Conservation (phyloP, 2,888 invertebrate genomes). For the Tetrapedia diversipes region DNA sequence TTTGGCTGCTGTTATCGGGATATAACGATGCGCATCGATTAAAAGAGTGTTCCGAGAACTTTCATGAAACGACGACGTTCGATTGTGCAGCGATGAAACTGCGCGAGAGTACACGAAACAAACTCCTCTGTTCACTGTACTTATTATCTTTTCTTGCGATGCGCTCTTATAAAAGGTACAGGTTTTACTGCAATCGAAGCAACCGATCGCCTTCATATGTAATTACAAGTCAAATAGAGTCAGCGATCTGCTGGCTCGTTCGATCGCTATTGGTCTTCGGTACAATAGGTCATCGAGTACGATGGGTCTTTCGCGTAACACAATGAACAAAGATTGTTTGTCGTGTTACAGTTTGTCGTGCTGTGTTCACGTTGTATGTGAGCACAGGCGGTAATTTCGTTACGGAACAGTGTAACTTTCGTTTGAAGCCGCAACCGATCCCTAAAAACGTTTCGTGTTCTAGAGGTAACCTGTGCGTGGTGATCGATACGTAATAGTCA, state of each 20-base stretch:
- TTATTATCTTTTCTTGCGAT: background rate
- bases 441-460: background rate
- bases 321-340: too few relatives aligned
- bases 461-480: background rate
- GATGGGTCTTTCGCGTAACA: too few relatives aligned
- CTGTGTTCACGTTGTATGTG: too few relatives aligned
- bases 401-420: too few relatives aligned
- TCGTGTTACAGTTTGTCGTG: too few relatives aligned
- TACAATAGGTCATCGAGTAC: too few relatives aligned
- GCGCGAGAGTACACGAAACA: too few relatives aligned
- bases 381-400: too few relatives aligned
- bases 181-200: background rate
- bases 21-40: background rate
- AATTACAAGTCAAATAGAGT: background rate
- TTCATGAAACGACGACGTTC: background rate
- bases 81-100: background rate
- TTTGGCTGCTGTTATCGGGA: background rate
- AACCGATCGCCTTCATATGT: background rate
- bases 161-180: background rate
- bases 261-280: background rate
- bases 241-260: background rate
- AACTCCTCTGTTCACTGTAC: background rate
- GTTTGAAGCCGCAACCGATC: background rate
- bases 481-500: conserved; percentile 30
- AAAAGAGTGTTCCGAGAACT: background rate